phyloP scores from a whole-genome alignment of 2,888 invertebrate species.

The Gastrophysa polygoni region DNA sequence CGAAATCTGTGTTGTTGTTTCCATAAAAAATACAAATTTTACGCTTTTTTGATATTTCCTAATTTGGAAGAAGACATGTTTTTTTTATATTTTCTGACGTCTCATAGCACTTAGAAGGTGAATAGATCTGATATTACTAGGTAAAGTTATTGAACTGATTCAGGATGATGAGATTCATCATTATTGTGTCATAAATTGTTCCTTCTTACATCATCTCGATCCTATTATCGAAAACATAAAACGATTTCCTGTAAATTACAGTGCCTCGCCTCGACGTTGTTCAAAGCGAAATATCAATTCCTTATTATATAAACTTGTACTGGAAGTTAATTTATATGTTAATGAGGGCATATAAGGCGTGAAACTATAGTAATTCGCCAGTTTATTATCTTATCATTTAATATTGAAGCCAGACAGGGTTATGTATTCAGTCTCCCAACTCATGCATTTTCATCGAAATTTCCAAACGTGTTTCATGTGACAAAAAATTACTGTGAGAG shows the following conservation, averaged over 20 bases:
- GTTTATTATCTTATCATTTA: constrained; percentile 43
- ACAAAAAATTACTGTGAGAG: neutral
- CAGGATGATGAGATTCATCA: neutral
- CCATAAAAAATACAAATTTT: no score
- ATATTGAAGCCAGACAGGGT: constrained; percentile 1
- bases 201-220: neutral
- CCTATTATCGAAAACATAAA: neutral
- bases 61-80: no score
- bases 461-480: neutral
- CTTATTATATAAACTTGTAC: constrained; percentile 14
- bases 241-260: neutral
- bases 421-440: neutral
- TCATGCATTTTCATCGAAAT: neutral
- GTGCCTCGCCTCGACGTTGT: neutral
- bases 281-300: constrained; percentile 17
- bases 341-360: constrained; percentile 51
- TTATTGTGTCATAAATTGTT: neutral
- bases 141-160: no score
- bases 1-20: no score
- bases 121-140: no score
- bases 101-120: no score
- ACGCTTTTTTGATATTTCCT: no score
- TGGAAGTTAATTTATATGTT: constrained; percentile 57
- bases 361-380: constrained; percentile 45
- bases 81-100: no score